A percentile compares a stretch with the other conserved stretches of the same genome.
Evolutionary conservation across 1,140 invertebrate species (phyloP).

Genomic region (Cataglyphis hispanica): DNA sequence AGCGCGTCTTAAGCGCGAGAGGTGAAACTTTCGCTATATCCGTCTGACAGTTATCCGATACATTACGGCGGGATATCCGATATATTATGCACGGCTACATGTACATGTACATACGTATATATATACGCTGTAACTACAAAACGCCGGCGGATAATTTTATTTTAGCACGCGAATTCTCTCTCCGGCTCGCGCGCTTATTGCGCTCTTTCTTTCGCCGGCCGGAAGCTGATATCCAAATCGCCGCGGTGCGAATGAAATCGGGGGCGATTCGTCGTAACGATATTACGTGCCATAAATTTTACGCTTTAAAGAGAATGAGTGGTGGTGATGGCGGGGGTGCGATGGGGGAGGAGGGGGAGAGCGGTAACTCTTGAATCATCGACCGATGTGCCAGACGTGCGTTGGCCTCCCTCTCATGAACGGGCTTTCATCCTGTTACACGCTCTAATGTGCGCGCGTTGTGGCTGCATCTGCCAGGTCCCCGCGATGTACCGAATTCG

Average conservation of each 20-base stretch:
- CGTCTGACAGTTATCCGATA: conserved; percentile 72
- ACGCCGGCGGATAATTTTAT: conserved; percentile 70
- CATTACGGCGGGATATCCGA: conserved; percentile 62
- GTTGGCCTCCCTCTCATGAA: conserved; percentile 20
- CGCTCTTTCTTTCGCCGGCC: conserved; percentile 14
- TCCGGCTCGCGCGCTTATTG: conserved; percentile 25
- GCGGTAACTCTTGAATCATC: conserved; percentile 42
- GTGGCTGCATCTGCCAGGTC: conserved; percentile 21
- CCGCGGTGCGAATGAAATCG: conserved; percentile 51
- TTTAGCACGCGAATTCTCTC: conserved; percentile 68
- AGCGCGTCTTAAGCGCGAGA: conserved; percentile 50
- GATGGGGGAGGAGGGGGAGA: neutral
- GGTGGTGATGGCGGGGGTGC: too few relatives aligned
- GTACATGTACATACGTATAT: conserved; percentile 36
- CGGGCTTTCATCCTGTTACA: conserved; percentile 35
- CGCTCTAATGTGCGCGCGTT: conserved; percentile 42
- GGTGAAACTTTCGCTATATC: conserved; percentile 64
- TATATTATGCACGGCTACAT: conserved; percentile 63
- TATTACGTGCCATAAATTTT: conserved; percentile 71
- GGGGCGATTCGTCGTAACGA: conserved; percentile 62
- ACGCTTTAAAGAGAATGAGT: neutral
- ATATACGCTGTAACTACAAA: conserved; percentile 43
- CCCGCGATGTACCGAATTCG: conserved; percentile 4
- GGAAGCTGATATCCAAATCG: conserved; percentile 19
- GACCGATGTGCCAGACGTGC: conserved; percentile 44